These are phyloP conservation scores for Melanocharis versteri DNA, from an alignment of 2,113 vertebrate genomes.

Conservation along the genomic window DNA sequence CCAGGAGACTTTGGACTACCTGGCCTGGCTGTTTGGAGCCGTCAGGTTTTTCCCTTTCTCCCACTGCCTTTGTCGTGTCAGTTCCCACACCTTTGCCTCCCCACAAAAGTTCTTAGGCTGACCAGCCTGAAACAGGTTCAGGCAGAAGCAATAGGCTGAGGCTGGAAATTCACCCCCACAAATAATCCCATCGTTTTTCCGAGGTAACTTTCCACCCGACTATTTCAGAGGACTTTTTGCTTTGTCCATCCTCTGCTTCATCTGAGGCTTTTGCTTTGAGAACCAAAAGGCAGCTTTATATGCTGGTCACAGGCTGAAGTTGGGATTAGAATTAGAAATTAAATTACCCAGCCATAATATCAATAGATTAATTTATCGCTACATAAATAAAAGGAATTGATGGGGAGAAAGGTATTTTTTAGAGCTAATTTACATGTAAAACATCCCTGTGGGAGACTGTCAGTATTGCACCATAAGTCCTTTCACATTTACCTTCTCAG, in stretches of 20 bases:
- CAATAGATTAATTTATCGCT: background rate
- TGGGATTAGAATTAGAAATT: slow-evolving; percentile 6
- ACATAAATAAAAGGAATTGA: background rate
- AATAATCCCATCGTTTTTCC: background rate
- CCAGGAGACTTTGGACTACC: background rate
- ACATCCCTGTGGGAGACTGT: background rate
- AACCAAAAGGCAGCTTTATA: background rate
- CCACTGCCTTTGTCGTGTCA: background rate
- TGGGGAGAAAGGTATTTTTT: background rate
- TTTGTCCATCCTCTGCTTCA: background rate
- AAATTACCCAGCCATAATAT: background rate
- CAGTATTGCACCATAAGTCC: background rate
- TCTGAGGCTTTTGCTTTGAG: background rate
- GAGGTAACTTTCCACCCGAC: background rate
- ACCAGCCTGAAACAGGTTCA: background rate
- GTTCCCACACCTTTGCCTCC: background rate
- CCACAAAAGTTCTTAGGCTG: background rate
- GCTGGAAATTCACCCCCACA: background rate
- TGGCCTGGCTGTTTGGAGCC: background rate
- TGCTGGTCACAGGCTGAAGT: background rate
- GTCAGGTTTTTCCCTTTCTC: background rate
- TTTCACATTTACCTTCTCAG: background rate
- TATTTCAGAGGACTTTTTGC: background rate
- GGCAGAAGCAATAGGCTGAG: background rate
- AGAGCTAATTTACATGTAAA: slow-evolving; percentile 5